Conservation (phyloP, 30 jellyfish, hydroid and myxozoan genomes). For the Turritopsis rubra region DNA sequence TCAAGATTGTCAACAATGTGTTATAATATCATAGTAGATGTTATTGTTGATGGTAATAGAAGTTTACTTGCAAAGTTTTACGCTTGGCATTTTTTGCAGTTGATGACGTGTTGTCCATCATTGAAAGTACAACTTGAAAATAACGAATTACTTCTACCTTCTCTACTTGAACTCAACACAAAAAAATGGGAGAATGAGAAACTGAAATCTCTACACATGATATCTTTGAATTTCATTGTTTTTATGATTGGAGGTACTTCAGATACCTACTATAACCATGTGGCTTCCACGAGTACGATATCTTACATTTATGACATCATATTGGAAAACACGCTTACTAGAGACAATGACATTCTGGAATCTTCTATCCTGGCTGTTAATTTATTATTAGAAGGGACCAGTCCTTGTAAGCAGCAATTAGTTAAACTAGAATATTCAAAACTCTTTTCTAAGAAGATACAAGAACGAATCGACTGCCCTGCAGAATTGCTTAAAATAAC, state of each 20-base stretch:
- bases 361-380: slow-evolving; percentile 6
- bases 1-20: not conserved
- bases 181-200: not conserved
- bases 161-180: not conserved
- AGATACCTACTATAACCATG: slow-evolving; percentile 10
- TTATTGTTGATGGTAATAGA: not conserved
- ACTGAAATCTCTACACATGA: not conserved
- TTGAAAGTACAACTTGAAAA: not conserved
- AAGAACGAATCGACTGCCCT: slow-evolving; percentile 1
- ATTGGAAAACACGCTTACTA: not conserved
- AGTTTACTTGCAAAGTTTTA: not conserved
- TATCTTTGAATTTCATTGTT: not conserved
- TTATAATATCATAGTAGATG: not conserved
- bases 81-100: slow-evolving; percentile 27
- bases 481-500: slow-evolving; percentile 11
- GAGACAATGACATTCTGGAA: not conserved
- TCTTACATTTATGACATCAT: not conserved
- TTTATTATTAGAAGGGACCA: slow-evolving; percentile 26
- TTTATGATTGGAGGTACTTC: slow-evolving; percentile 19
- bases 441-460: not conserved
- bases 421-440: slow-evolving; percentile 1
- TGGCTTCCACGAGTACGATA: not conserved
- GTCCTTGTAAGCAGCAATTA: slow-evolving; percentile 17
- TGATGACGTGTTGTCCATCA: slow-evolving; percentile 8
- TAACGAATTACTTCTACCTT: not conserved